Base-by-base conservation (phyloP, 2,888 invertebrate species). In the Pristionchus fissidentatus region DNA sequence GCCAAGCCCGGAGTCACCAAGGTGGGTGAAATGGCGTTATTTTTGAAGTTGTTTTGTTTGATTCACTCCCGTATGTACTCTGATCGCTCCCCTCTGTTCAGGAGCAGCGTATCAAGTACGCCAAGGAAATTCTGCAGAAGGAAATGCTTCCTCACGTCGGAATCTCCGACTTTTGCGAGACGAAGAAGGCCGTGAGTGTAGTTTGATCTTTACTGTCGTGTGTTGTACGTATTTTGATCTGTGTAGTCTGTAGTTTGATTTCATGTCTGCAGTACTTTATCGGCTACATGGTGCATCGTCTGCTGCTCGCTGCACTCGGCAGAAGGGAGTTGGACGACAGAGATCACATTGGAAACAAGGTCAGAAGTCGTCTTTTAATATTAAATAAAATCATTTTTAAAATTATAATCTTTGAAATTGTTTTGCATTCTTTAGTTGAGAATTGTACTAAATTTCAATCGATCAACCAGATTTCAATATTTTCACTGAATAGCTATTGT, bases 111-210 rank as follows among this genome's bases (percentile, higher is more conserved):
- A 97, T 99, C 79, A 98, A 99, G 94, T 99, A 99, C 94, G 98
- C 99, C 0, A 95, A 96, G 92, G 99, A 99, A 95, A 99, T 99
- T 93, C 94, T 99, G 86, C 99, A 99, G 92, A 99, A 99, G 92
- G 99, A 99, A 95, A 97, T 98, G 97, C 94, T 99, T 90, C 99
- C 99, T 0, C 99, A 99, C 94, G 98, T 99, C 84, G 99, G 99
- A 87, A 97, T 99, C 0, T 97, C 98, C 60, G 98, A 99, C 93
- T 98, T 98, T 93, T 99, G 99, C 94, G 99, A 99, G 94, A 99
- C 99, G 0, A 99, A 98, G 93, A 99, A 99, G 92, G 99, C 99
- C 77, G 90, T 91, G 15, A 38, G 87, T 84, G 49, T 43, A 5
- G 43, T 43, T 62, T 32, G 62, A 62, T 62, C 62, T 62, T 32